Evolutionary conservation across 2,797 vertebrate genomes (phyloP).

Genomic region (Nasua narica): DNA sequence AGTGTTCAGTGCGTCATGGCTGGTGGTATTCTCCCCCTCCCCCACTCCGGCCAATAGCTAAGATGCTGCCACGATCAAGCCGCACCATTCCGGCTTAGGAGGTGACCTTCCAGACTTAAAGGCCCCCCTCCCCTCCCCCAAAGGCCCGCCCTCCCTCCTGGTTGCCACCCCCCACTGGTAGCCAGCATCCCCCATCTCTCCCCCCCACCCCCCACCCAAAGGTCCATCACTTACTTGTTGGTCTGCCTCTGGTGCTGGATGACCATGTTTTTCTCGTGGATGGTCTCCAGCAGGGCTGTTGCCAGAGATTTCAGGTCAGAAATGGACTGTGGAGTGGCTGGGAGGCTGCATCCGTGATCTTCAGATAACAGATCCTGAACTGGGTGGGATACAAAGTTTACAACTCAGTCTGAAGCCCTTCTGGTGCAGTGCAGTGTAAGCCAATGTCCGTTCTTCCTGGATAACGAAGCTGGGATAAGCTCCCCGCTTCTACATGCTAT

Average conservation of each 20-base stretch:
- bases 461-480: fast-evolving
- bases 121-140: no score
- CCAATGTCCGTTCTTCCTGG: background rate
- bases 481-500: background rate
- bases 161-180: background rate
- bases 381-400: slow-evolving; percentile 45
- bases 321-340: slow-evolving; percentile 96
- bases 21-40: background rate
- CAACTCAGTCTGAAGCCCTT: slow-evolving; percentile 39
- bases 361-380: slow-evolving; percentile 91
- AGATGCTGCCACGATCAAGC: background rate
- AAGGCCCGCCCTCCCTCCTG: no score
- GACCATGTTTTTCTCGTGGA: slow-evolving; percentile 99
- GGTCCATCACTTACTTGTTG: slow-evolving; percentile 90
- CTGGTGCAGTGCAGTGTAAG: background rate
- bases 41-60: background rate
- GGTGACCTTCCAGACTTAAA: background rate
- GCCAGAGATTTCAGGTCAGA: slow-evolving; percentile 98
- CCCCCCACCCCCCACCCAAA: fast-evolving
- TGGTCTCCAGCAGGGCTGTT: slow-evolving; percentile 96
- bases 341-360: slow-evolving; percentile 95
- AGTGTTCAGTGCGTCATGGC: no score
- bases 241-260: slow-evolving; percentile 98
- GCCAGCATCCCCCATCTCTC: fast-evolving
- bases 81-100: background rate